These are phyloP conservation scores for Microtus pennsylvanicus DNA, from an alignment of 2,113 vertebrate species.

Conservation along the genomic window DNA sequence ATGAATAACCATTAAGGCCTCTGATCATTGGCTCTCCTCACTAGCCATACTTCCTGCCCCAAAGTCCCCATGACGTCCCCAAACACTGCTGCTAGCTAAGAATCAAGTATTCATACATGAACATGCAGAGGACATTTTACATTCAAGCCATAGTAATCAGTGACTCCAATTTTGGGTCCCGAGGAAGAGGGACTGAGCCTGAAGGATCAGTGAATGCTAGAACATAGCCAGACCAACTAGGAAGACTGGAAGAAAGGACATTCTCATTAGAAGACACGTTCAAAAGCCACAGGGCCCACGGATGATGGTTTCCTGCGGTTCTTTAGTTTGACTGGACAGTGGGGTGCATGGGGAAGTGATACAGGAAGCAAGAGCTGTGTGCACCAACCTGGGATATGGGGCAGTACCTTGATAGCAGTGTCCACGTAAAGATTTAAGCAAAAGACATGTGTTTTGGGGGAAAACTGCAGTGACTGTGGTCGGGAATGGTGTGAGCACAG, in stretches of 20 bases:
- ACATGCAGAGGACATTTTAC: no score
- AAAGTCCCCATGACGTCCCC: neutral
- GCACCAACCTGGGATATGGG: neutral
- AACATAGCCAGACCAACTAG: neutral
- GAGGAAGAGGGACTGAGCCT: neutral
- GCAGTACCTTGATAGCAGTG: neutral
- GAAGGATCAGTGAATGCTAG: neutral
- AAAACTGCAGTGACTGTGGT: neutral
- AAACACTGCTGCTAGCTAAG: neutral
- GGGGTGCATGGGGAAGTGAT: neutral
- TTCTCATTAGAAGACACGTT: neutral
- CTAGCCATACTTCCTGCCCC: no score
- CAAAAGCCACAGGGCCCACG: neutral
- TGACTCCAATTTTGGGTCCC: no score
- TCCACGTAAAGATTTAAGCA: neutral
- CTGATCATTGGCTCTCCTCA: neutral
- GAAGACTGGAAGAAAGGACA: neutral
- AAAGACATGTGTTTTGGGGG: neutral
- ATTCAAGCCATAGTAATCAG: neutral
- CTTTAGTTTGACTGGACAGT: neutral
- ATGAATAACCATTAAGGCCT: neutral
- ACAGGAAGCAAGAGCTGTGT: neutral
- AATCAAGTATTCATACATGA: neutral
- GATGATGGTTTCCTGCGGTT: neutral
- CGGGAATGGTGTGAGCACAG: neutral